Conservation (phyloP, 23 tunicate species). For the Ciona savignyi region DNA sequence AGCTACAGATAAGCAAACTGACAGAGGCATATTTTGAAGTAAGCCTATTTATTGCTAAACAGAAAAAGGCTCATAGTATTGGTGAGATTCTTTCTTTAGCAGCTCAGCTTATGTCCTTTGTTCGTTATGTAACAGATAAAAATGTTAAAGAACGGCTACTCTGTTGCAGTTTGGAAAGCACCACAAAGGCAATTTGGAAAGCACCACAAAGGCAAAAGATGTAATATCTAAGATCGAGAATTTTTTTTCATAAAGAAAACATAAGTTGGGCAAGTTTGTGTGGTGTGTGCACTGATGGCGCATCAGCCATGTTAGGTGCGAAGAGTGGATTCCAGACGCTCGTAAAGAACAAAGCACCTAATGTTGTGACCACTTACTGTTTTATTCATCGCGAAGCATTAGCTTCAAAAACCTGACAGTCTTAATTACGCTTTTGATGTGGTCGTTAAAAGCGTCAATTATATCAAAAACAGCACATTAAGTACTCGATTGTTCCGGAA, state of each 20-base stretch:
- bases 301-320: slow-evolving; percentile 53
- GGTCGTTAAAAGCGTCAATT: slow-evolving; percentile 60
- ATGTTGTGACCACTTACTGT: slow-evolving; percentile 37
- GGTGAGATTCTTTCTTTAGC: slow-evolving; percentile 55
- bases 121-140: slow-evolving; percentile 13
- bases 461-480: slow-evolving; percentile 37
- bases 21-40: slow-evolving; percentile 34
- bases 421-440: slow-evolving; percentile 40
- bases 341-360: slow-evolving; percentile 29
- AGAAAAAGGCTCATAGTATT: slow-evolving; percentile 45
- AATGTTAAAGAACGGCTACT: slow-evolving; percentile 16
- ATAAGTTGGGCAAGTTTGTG: slow-evolving; percentile 25
- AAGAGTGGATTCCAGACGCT: slow-evolving; percentile 40
- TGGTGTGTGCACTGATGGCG: slow-evolving; percentile 51
- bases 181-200: slow-evolving; percentile 28
- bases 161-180: slow-evolving; percentile 21
- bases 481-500: slow-evolving; percentile 38
- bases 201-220: slow-evolving; percentile 29
- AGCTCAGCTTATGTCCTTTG: slow-evolving; percentile 40
- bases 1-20: too few species aligned
- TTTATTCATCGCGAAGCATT: slow-evolving; percentile 61
- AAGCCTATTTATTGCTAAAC: slow-evolving; percentile 28
- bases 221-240: slow-evolving; percentile 16
- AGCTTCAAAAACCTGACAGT: slow-evolving; percentile 37
- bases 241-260: slow-evolving; percentile 19